These are phyloP conservation scores for Tinamus major DNA, from an alignment of 2,797 vertebrate species.

Conservation along the genomic window DNA sequence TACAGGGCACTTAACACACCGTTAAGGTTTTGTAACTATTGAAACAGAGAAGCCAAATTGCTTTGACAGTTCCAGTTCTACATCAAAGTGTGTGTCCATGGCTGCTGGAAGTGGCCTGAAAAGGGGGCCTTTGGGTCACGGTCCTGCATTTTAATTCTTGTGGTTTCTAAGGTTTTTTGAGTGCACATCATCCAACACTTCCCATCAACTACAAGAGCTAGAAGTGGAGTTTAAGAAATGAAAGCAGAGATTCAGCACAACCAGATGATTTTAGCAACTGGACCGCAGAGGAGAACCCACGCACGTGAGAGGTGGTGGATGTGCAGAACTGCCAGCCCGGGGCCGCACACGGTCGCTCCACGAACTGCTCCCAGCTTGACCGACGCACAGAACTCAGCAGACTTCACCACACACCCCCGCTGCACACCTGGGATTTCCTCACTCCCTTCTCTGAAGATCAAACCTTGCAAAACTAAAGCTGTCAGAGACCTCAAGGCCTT, in stretches of 20 bases:
- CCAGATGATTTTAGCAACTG: background rate
- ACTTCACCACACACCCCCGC: background rate
- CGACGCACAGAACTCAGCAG: background rate
- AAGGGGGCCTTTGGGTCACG: background rate
- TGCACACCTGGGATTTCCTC: background rate
- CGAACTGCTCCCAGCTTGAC: background rate
- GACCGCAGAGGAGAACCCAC: background rate
- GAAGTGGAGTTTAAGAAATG: background rate
- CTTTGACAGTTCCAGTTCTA: background rate
- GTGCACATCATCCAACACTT: background rate
- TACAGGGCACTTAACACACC: background rate
- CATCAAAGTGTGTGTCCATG: background rate
- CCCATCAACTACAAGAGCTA: no score
- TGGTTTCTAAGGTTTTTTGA: background rate
- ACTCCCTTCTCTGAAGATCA: background rate
- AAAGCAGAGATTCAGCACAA: background rate
- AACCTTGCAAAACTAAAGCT: background rate
- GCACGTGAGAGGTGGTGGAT: background rate
- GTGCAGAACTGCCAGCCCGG: background rate
- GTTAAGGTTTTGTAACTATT: background rate
- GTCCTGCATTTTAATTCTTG: background rate
- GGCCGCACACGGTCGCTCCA: background rate
- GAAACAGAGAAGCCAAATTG: background rate
- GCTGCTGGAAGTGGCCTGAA: background rate
- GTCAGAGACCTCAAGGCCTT: background rate